A percentile compares a stretch with the other conserved stretches of the same genome.
These are phyloP conservation scores for Uromys caudimaculatus DNA, from an alignment of 2,797 vertebrate genomes.

Conservation along the genomic window DNA sequence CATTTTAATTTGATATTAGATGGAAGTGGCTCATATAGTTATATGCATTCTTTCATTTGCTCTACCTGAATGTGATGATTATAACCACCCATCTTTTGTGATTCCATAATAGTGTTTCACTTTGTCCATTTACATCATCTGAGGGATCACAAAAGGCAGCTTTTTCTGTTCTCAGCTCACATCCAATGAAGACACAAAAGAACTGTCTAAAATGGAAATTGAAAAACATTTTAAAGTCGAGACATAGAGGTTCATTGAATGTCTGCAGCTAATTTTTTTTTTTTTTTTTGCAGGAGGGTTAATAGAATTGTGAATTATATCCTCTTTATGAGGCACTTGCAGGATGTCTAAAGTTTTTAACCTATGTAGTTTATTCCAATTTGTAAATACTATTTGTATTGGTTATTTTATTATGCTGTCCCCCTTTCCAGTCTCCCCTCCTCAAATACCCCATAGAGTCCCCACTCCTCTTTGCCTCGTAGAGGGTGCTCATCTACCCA, in stretches of 20 bases:
- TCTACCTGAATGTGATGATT: slow-evolving; percentile 65
- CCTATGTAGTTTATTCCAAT: not conserved
- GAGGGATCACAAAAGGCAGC: slow-evolving; percentile 53
- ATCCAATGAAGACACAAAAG: not conserved
- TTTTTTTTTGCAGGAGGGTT: not conserved
- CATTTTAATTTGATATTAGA: slow-evolving; percentile 61
- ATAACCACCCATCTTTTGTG: slow-evolving; percentile 24
- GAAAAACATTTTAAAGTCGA: not conserved
- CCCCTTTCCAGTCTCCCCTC: not conserved
- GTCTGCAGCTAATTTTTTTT: not conserved
- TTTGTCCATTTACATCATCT: slow-evolving; percentile 47
- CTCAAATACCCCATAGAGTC: not conserved
- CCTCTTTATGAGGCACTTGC: not conserved
- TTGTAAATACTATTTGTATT: not conserved
- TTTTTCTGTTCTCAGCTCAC: not conserved
- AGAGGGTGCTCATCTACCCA: not conserved
- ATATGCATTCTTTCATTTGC: slow-evolving; percentile 50
- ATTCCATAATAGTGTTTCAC: slow-evolving; percentile 46
- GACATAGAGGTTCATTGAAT: not conserved
- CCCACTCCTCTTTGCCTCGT: not conserved
- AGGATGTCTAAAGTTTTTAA: not conserved
- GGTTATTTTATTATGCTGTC: not conserved
- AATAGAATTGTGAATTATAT: slow-evolving; percentile 26
- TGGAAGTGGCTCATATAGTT: slow-evolving; percentile 56
- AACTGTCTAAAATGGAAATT: not conserved